Percentiles rank a stretch among this genome's conserved stretches.
These are phyloP conservation scores for Apaloderma vittatum DNA, from an alignment of 2,113 vertebrate genomes.

Conservation along the genomic window DNA sequence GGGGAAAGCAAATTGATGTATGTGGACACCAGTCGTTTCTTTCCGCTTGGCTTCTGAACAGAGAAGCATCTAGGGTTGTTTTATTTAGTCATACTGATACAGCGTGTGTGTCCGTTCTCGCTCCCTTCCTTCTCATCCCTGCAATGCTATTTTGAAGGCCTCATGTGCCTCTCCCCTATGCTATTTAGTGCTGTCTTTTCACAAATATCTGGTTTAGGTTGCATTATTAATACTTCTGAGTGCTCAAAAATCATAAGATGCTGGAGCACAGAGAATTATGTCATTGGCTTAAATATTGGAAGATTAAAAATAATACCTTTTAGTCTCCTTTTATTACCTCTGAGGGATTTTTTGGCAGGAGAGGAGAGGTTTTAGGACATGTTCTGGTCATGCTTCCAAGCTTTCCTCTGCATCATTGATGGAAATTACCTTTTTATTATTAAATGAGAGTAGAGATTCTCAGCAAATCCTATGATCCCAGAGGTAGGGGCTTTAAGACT, in stretches of 20 bases:
- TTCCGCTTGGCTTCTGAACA: not conserved
- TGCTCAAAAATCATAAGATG: conserved; percentile 49
- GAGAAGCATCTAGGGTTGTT: not conserved
- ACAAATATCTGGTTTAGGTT: conserved; percentile 40
- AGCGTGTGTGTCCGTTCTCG: not conserved
- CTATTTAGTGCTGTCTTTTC: conserved; percentile 27
- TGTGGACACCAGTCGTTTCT: not conserved
- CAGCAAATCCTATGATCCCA: conserved; percentile 54
- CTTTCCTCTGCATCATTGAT: conserved; percentile 66
- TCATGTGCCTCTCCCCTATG: not conserved
- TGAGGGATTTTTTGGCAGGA: conserved; percentile 66
- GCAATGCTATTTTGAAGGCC: conserved; percentile 6
- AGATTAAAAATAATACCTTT: conserved; percentile 73
- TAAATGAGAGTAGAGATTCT: conserved; percentile 65
- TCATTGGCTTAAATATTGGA: conserved; percentile 54
- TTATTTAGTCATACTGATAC: not conserved
- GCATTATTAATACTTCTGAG: conserved; percentile 55
- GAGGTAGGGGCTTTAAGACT: conserved; percentile 40
- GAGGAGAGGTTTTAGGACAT: conserved; percentile 59
- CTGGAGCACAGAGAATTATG: conserved; percentile 52
- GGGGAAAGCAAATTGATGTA: not conserved
- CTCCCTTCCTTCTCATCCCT: not conserved
- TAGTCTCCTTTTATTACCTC: conserved; percentile 66
- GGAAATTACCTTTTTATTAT: conserved; percentile 73
- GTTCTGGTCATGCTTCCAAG: conserved; percentile 71